A percentile compares a stretch with the other conserved stretches of the same genome.
These are phyloP conservation scores for Xestia sexstrigata DNA, from an alignment of 2,888 invertebrate species.

Conservation along the genomic window DNA sequence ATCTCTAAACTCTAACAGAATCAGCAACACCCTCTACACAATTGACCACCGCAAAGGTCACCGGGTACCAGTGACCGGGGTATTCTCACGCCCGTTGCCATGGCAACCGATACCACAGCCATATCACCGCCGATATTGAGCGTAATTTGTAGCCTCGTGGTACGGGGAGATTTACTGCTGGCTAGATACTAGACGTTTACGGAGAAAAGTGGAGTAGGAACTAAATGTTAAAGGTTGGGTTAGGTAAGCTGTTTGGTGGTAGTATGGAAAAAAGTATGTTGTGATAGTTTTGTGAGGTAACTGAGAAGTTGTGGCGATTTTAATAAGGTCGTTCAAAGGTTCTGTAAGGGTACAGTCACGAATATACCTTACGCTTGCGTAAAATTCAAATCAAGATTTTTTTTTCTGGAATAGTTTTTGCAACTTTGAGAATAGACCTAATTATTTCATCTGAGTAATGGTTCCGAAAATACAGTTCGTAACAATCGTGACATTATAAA, in stretches of 20 bases:
- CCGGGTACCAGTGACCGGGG: slow-evolving; percentile 65
- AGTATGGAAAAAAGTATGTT: slow-evolving; percentile 14
- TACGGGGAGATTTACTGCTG: slow-evolving; percentile 79
- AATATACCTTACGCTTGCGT: too few species aligned
- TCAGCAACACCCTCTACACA: slow-evolving; percentile 51
- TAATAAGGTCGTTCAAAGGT: neutral
- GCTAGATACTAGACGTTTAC: slow-evolving; percentile 71
- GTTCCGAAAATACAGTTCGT: too few species aligned
- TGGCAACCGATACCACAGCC: slow-evolving; percentile 79
- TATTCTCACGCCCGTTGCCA: slow-evolving; percentile 84
- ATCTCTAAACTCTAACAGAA: slow-evolving; percentile 38
- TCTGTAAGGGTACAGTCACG: neutral
- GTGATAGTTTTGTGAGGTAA: slow-evolving; percentile 1
- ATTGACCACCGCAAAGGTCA: slow-evolving; percentile 67
- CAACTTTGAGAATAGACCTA: too few species aligned
- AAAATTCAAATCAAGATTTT: too few species aligned
- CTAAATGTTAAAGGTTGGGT: slow-evolving; percentile 53
- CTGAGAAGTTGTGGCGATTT: neutral
- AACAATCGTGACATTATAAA: too few species aligned
- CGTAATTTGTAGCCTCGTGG: slow-evolving; percentile 88
- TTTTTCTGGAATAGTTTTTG: too few species aligned
- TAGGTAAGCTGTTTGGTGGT: slow-evolving; percentile 39
- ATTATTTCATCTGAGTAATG: too few species aligned
- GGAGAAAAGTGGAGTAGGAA: slow-evolving; percentile 66
- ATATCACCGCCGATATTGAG: slow-evolving; percentile 83